Percentiles rank a stretch among this genome's conserved stretches.
phyloP scores from a whole-genome alignment of 2,888 invertebrate species.

The Tetranychus truncatus region DNA sequence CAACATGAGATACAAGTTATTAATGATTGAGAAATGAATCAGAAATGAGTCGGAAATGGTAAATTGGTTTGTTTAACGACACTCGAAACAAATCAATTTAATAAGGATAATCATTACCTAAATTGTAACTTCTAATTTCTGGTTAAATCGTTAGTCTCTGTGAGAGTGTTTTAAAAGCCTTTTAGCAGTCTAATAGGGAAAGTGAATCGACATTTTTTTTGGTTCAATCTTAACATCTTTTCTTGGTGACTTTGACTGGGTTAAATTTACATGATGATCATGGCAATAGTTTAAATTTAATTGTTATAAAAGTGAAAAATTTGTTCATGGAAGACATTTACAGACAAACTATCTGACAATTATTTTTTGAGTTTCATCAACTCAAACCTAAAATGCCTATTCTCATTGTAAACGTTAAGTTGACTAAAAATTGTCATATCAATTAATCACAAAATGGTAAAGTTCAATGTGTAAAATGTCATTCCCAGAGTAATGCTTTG shows the following conservation, averaged over 20 bases:
- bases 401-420: not conserved
- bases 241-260: no score
- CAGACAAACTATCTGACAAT: not conserved
- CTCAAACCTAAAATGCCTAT: not conserved
- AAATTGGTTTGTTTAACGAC: not conserved
- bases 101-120: no score
- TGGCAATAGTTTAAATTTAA: no score
- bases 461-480: not conserved
- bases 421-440: not conserved
- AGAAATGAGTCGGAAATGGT: not conserved
- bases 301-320: no score
- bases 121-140: no score
- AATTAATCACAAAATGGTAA: slow-evolving; percentile 1
- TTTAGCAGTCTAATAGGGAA: no score
- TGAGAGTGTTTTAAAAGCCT: no score
- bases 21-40: not conserved
- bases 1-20: not conserved
- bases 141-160: no score
- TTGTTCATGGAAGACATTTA: no score
- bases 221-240: no score
- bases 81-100: not conserved
- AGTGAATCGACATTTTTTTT: no score
- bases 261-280: no score
- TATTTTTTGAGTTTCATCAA: not conserved
- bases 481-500: not conserved